Conservation (phyloP, 2,888 invertebrate genomes). For the Syritta pipiens region DNA sequence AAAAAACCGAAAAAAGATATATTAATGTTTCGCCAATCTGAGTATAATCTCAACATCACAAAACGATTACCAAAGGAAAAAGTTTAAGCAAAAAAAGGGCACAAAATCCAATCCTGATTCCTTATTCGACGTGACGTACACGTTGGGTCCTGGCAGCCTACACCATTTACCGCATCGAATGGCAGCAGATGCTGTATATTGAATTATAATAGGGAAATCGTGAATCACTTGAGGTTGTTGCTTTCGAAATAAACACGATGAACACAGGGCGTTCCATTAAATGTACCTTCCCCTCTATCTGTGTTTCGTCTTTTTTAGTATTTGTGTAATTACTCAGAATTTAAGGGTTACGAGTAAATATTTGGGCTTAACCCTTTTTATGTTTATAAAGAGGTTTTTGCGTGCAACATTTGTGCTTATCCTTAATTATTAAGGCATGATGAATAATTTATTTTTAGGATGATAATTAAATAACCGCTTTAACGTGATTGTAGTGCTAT, state of each 20-base stretch:
- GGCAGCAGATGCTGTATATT: constrained; percentile 6
- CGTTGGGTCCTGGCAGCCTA: too few relatives aligned
- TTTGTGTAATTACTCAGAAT: constrained; percentile 1
- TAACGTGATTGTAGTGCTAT: too few relatives aligned
- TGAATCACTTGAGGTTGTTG: constrained; percentile 7
- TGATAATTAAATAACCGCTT: constrained; percentile 5
- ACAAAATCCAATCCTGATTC: background rate
- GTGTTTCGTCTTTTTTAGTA: too few relatives aligned
- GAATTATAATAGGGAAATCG: constrained; percentile 5
- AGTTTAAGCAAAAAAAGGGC: too few relatives aligned
- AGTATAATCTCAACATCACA: background rate
- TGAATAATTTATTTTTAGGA: constrained; percentile 9
- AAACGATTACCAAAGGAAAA: constrained; percentile 3
- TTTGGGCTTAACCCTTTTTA: constrained; percentile 7
- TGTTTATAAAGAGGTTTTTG: constrained; percentile 1
- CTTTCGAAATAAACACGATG: constrained; percentile 13
- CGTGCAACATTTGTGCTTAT: constrained; percentile 15
- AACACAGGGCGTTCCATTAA: background rate
- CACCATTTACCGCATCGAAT: background rate
- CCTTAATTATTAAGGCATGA: constrained; percentile 9
- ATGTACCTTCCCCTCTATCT: background rate
- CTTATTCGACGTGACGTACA: constrained; percentile 8
- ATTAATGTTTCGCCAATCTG: constrained; percentile 21
- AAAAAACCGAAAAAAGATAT: constrained; percentile 8
- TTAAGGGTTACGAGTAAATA: constrained; percentile 20